A percentile compares a stretch with the other conserved stretches of the same genome.
Evolutionary conservation across 2,113 vertebrate genomes (phyloP).

Genomic region (Eptesicus fuscus): DNA sequence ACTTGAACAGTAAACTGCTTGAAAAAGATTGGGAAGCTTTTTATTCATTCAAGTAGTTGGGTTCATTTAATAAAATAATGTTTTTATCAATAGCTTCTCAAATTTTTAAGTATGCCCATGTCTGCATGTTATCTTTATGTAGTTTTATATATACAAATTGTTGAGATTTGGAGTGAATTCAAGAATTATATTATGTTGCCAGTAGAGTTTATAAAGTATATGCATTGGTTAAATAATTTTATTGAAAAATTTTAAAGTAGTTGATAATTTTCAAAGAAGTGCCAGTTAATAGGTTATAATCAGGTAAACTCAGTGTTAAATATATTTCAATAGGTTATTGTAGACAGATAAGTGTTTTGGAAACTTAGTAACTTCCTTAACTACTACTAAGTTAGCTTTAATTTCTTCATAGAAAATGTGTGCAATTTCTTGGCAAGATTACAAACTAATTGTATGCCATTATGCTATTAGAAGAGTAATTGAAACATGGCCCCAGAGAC

Average conservation of each 20-base stretch:
- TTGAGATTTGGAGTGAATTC: background rate
- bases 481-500: slow-evolving; percentile 81
- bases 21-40: background rate
- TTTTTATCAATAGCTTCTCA: slow-evolving; percentile 2
- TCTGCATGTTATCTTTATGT: background rate
- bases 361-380: slow-evolving; percentile 73
- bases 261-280: slow-evolving; percentile 26
- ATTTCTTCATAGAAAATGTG: slow-evolving; percentile 80
- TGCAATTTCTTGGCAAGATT: slow-evolving; percentile 80
- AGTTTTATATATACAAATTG: background rate
- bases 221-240: slow-evolving; percentile 25
- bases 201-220: background rate
- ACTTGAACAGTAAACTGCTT: background rate
- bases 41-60: background rate
- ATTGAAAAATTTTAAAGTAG: slow-evolving; percentile 50
- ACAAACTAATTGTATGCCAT: slow-evolving; percentile 82
- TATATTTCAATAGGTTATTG: slow-evolving; percentile 38
- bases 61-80: background rate
- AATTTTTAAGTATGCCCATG: background rate
- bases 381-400: slow-evolving; percentile 78
- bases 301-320: slow-evolving; percentile 58
- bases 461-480: slow-evolving; percentile 84
- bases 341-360: slow-evolving; percentile 72
- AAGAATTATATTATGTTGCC: background rate
- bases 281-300: slow-evolving; percentile 37